These are phyloP conservation scores for Ephialtes manifestator DNA, from an alignment of 2,888 invertebrate species.

Conservation along the genomic window DNA sequence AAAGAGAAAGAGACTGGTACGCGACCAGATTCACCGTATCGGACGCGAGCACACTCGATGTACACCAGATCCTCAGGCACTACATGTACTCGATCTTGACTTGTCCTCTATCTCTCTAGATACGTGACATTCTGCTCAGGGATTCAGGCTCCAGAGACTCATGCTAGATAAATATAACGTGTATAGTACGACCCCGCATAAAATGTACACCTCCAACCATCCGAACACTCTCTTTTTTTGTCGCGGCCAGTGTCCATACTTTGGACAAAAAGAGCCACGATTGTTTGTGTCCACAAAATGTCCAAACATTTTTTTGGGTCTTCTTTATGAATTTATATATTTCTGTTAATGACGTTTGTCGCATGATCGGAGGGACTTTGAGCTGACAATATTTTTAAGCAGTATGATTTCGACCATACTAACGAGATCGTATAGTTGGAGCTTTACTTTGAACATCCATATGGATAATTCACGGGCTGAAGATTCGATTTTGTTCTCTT, in stretches of 20 bases:
- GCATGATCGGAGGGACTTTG: too few species aligned
- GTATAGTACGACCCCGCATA: constrained; percentile 4
- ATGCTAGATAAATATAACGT: background rate
- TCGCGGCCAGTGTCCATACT: background rate
- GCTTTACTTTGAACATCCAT: too few species aligned
- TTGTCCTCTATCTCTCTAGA: constrained; percentile 12
- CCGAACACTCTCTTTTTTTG: background rate
- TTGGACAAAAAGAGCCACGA: background rate
- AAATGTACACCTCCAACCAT: background rate
- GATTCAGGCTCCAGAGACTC: background rate
- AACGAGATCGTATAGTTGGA: too few species aligned
- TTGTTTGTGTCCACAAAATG: background rate
- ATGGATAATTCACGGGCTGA: too few species aligned
- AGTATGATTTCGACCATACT: too few species aligned
- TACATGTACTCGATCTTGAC: constrained; percentile 44
- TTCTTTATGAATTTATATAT: too few species aligned
- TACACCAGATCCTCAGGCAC: constrained; percentile 38
- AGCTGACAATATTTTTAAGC: too few species aligned
- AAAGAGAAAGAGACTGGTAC: constrained; percentile 52
- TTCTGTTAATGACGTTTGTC: too few species aligned
- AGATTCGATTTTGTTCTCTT: too few species aligned
- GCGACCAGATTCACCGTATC: constrained; percentile 62
- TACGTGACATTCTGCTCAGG: constrained; percentile 39
- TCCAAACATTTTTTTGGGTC: background rate
- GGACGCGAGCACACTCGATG: constrained; percentile 39